phyloP scores from a whole-genome alignment of 2,797 vertebrate genomes.

The Loris lydekkerianus region DNA sequence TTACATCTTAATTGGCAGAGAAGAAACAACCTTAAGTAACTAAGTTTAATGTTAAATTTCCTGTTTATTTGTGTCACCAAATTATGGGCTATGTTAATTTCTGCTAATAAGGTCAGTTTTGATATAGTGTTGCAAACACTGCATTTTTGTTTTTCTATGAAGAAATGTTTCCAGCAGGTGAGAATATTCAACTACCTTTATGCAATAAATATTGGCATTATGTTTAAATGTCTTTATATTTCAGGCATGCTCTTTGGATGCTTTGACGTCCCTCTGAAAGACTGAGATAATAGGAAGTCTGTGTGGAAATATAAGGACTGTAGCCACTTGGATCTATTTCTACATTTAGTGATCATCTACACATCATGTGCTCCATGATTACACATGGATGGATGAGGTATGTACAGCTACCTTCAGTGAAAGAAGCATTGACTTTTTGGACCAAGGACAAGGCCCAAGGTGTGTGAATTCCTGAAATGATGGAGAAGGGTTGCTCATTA shows the following conservation, averaged over 20 bases:
- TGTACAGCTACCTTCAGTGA: background rate
- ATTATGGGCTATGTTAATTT: background rate
- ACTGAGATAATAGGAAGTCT: background rate
- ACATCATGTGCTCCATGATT: background rate
- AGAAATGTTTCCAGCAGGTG: background rate
- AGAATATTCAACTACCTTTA: background rate
- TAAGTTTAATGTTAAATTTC: background rate
- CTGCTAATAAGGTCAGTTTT: background rate
- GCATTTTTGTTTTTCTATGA: background rate
- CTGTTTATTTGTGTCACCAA: background rate
- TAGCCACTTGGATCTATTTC: background rate
- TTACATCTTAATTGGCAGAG: background rate
- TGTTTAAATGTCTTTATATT: background rate
- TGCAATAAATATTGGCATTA: background rate
- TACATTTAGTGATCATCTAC: background rate
- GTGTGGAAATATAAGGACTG: rapidly evolving
- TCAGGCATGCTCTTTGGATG: background rate
- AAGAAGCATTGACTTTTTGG: background rate
- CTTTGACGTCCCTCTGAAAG: background rate
- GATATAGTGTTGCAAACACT: background rate
- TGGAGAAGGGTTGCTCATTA: background rate
- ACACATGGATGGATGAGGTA: rapidly evolving
- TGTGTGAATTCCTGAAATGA: background rate
- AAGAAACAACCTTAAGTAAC: background rate
- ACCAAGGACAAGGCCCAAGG: background rate